Base-by-base conservation (phyloP, 1,140 invertebrate species). In the Procambarus virginalis region DNA sequence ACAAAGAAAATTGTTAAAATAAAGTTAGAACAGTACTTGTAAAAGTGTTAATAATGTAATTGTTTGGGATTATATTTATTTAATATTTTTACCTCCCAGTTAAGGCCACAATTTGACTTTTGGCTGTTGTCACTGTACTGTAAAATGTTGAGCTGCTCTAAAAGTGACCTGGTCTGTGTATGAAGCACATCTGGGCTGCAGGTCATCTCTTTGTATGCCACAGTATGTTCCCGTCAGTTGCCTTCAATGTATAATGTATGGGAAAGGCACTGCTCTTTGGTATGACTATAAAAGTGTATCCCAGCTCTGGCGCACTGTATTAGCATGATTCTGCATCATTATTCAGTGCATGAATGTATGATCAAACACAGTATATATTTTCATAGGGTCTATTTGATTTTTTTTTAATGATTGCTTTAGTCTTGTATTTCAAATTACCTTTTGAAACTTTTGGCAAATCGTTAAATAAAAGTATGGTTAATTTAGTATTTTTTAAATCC, bases 181-280 rank as follows among this genome's bases (percentile, higher is more conserved):
- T 87, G 86, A 87, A 87, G 86, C 86, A 80, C 77, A 55, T 73
- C 75, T 80, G 55, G 86, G 86, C n/a, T 87, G 86, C 86, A 81
- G 86, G n/a, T 73, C 64, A 73, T 77, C 3, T 34, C 64, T 17
- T 70, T 55, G 46, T 48, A 68, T 60, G n/a, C 55, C 77, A 49
- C 49, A 55, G 49, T 80, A 14, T 48, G 49, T 46, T 51, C 2
- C 73, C 48, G 34, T 34, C 34, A n/a, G 20, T 22, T 70, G 70
- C 48, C 83, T 60, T 46, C 14, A 77, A 22, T 20, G 77, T 22
- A 55, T 77, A 49, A 48, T n/a, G 34, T 58, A 22, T 82, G 22
- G 73, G 73, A 46, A 46, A 48, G 81, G 34, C 10, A 76, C 46
- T 77, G 84, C 73, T 55, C 45, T 45, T 45, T 34, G 48, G 9